phyloP scores from a whole-genome alignment of 2,113 vertebrate species.

The Lynx canadensis region DNA sequence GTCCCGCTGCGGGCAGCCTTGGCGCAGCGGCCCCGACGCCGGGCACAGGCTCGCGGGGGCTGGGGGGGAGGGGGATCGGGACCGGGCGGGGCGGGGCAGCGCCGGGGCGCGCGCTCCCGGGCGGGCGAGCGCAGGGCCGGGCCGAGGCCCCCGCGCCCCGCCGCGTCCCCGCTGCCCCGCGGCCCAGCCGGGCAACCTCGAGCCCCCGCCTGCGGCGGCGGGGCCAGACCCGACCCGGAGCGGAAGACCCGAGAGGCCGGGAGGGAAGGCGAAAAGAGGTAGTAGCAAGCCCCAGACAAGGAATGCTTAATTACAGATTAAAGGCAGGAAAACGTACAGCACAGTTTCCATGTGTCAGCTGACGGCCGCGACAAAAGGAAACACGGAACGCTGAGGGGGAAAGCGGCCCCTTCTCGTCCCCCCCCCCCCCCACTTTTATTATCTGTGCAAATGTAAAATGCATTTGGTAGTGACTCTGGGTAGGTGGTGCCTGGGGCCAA shows the following conservation, averaged over 20 bases:
- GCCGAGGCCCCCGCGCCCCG: not conserved
- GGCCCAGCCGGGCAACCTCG: not conserved
- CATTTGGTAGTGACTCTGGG: constrained; percentile 87
- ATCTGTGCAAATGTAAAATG: constrained; percentile 88
- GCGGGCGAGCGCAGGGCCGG: accelerated
- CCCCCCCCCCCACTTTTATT: constrained; percentile 66
- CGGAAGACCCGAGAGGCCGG: not conserved
- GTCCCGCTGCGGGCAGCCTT: not conserved
- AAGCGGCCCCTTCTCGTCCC: not conserved
- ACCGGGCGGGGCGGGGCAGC: not conserved
- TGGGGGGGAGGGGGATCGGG: not conserved
- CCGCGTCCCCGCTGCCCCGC: not conserved
- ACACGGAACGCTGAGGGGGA: constrained; percentile 63
- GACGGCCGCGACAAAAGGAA: constrained; percentile 78
- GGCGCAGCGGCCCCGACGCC: not conserved
- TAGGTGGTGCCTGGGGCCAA: constrained; percentile 87
- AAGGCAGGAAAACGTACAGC: constrained; percentile 77
- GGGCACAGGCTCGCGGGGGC: not conserved
- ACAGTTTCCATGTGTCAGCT: constrained; percentile 83
- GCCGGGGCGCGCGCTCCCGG: not conserved
- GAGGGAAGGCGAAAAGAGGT: constrained; percentile 41
- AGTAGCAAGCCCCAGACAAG: constrained; percentile 74
- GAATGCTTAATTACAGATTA: constrained; percentile 85
- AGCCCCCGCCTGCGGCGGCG: not conserved
- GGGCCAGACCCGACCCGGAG: constrained; percentile 24